Evolutionary conservation across 2,888 invertebrate genomes (phyloP).

Genomic region (Macrosoma leucophasiata): DNA sequence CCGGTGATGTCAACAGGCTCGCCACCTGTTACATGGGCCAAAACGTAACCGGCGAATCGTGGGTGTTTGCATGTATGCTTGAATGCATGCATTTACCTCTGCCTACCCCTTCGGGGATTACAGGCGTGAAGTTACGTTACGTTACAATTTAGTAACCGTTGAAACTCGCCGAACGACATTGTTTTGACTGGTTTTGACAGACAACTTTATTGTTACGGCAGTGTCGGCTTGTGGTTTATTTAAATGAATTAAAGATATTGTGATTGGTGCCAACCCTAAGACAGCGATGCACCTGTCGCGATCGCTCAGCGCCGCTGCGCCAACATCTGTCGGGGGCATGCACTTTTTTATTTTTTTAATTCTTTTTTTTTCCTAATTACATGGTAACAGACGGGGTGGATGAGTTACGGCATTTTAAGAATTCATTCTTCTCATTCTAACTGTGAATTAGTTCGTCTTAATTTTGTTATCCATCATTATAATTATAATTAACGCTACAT

Average conservation of each 20-base stretch:
- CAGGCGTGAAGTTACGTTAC: too few relatives aligned
- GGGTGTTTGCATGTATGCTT: too few relatives aligned
- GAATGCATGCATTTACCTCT: too few relatives aligned
- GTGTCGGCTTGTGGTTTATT: neutral
- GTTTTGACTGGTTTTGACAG: conserved; percentile 1
- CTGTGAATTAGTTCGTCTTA: too few relatives aligned
- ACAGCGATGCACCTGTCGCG: conserved; percentile 54
- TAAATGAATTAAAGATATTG: conserved; percentile 2
- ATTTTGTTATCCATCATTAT: neutral
- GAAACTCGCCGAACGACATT: too few relatives aligned
- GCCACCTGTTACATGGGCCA: too few relatives aligned
- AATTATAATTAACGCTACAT: neutral
- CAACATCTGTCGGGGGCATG: conserved; percentile 60
- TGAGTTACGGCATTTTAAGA: conserved; percentile 41
- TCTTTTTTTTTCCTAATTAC: conserved; percentile 46
- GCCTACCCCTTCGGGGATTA: too few relatives aligned
- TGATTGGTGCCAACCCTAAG: conserved; percentile 43
- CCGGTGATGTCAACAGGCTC: too few relatives aligned
- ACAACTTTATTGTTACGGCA: conserved; percentile 2
- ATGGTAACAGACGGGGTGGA: conserved; percentile 39
- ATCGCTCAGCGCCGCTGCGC: conserved; percentile 57
- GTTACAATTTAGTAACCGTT: too few relatives aligned
- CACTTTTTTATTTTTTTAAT: conserved; percentile 44
- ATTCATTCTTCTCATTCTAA: conserved; percentile 21
- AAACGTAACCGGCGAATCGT: too few relatives aligned